Conservation (phyloP, 2,113 vertebrate genomes). For the Peucedramus taeniatus region DNA sequence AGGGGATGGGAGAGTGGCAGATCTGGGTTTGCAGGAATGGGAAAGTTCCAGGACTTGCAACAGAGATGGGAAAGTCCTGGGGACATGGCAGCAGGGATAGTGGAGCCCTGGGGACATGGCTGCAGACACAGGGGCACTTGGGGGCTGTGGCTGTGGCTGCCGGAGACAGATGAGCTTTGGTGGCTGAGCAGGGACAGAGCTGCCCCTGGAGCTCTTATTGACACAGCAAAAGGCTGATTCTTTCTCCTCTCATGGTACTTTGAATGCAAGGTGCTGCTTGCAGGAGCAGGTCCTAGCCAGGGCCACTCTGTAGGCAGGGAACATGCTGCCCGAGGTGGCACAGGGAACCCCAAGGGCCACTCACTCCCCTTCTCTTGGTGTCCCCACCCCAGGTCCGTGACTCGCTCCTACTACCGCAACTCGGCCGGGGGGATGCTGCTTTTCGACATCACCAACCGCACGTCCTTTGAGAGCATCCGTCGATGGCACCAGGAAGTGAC, state of each 20-base stretch:
- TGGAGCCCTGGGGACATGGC: neutral
- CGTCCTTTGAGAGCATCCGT: conserved; percentile 77
- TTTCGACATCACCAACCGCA: conserved; percentile 79
- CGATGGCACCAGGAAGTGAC: conserved; percentile 80
- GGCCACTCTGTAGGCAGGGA: neutral
- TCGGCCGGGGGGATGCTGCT: conserved; percentile 80
- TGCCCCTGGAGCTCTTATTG: too few species aligned
- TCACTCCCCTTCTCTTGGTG: neutral
- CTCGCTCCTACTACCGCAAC: conserved; percentile 82
- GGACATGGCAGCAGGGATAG: neutral
- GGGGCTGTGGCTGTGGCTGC: neutral
- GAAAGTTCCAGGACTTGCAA: neutral
- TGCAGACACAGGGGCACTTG: neutral
- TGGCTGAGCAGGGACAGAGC: neutral
- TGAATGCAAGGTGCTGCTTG: accelerated
- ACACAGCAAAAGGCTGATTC: neutral
- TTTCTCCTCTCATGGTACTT: accelerated
- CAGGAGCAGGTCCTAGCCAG: neutral
- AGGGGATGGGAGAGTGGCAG: neutral
- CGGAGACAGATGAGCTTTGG: neutral
- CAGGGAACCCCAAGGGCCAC: neutral
- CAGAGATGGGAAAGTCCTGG: neutral
- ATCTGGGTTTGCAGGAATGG: neutral
- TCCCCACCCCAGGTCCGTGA: conserved; percentile 76
- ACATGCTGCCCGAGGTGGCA: accelerated